A percentile compares a stretch with the other conserved stretches of the same genome.
These are phyloP conservation scores for Aphelocoma californica DNA, from an alignment of 2,797 vertebrate genomes.

Conservation along the genomic window DNA sequence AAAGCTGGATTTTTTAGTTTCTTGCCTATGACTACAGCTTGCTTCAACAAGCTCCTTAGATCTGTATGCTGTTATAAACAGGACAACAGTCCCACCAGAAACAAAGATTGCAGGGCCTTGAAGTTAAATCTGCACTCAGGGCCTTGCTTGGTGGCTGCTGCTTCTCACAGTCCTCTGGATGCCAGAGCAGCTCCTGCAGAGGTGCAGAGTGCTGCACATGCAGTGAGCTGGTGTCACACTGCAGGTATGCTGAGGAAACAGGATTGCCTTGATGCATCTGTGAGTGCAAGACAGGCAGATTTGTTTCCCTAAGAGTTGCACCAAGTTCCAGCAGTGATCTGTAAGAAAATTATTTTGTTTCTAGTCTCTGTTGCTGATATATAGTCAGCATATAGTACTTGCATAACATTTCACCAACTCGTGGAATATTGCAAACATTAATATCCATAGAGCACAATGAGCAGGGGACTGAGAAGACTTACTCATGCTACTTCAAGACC, in stretches of 20 bases:
- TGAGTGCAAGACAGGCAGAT: not conserved
- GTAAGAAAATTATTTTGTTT: not conserved
- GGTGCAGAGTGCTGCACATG: not conserved
- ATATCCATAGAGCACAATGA: not conserved
- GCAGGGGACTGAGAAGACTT: not conserved
- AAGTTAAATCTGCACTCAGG: accelerated
- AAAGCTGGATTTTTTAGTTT: not conserved
- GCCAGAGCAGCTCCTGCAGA: not conserved
- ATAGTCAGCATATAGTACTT: not conserved
- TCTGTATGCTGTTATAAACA: not conserved
- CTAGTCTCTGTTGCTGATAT: not conserved
- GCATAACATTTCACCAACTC: not conserved
- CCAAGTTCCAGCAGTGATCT: not conserved
- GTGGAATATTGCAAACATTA: not conserved
- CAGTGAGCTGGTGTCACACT: not conserved
- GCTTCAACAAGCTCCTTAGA: not conserved
- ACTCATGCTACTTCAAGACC: not conserved
- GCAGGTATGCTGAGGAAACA: not conserved
- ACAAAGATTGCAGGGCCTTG: not conserved
- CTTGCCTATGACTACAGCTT: not conserved
- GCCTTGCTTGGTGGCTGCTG: not conserved
- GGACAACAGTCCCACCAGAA: not conserved
- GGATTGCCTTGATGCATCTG: not conserved
- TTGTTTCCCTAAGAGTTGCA: not conserved
- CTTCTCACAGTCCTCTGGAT: not conserved